phyloP scores from a whole-genome alignment of 2,797 vertebrate genomes.

The Loriculus beryllinus region DNA sequence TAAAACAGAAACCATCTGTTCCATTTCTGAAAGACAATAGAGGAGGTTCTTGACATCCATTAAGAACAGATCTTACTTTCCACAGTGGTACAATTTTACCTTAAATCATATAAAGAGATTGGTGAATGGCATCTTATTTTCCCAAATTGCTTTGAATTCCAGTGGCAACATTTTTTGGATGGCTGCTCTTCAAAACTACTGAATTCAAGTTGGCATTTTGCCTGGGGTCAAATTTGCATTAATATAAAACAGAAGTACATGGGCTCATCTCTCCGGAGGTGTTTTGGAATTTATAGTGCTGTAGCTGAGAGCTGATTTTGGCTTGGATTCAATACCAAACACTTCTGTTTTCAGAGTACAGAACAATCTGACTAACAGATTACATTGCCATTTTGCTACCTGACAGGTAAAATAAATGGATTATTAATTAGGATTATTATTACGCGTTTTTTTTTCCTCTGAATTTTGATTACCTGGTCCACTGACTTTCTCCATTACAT shows the following conservation, averaged over 20 bases:
- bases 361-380: background rate
- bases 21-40: background rate
- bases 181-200: background rate
- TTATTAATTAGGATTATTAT: constrained; percentile 31
- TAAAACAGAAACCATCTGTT: background rate
- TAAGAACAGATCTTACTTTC: background rate
- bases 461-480: constrained; percentile 44
- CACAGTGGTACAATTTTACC: background rate
- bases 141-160: background rate
- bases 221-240: background rate
- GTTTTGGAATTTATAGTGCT: background rate
- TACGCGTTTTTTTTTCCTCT: constrained; percentile 29
- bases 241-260: background rate
- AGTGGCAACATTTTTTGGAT: background rate
- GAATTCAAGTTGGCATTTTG: background rate
- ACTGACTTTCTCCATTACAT: constrained; percentile 13
- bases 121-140: background rate
- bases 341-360: background rate
- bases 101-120: background rate
- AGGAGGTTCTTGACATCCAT: background rate
- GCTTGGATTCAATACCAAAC: background rate
- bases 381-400: background rate
- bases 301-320: background rate
- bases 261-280: background rate
- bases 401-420: constrained; percentile 17